Evolutionary conservation across 2,888 invertebrate genomes (phyloP).

Genomic region (Nomada ruficornis): DNA sequence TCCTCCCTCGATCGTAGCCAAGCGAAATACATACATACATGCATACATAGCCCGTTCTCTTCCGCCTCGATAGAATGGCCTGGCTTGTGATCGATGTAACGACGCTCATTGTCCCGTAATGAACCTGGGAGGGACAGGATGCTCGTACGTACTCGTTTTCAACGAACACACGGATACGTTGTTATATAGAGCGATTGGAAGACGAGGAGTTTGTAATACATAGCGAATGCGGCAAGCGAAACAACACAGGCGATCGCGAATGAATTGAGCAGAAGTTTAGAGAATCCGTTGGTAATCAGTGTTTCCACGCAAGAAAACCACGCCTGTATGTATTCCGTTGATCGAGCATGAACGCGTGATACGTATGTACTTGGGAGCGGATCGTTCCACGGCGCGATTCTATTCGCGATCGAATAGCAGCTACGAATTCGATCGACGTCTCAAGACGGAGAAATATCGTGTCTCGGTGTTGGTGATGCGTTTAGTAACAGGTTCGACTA

Average conservation of each 20-base stretch:
- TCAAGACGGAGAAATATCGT: slow-evolving; percentile 3
- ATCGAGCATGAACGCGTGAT: not conserved
- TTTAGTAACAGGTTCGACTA: slow-evolving; percentile 5
- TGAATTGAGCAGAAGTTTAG: not conserved
- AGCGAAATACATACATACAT: slow-evolving; percentile 29
- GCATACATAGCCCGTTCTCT: slow-evolving; percentile 52
- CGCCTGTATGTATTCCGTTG: not conserved
- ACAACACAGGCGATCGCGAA: not conserved
- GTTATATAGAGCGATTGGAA: not conserved
- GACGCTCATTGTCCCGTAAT: slow-evolving; percentile 82
- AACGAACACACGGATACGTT: not conserved
- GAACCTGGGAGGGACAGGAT: slow-evolving; percentile 83
- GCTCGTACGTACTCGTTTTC: slow-evolving; percentile 61
- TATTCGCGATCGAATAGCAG: not conserved
- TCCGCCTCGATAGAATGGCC: slow-evolving; percentile 67
- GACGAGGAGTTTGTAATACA: too few species aligned
- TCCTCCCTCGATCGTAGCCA: slow-evolving; percentile 27
- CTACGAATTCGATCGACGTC: not conserved
- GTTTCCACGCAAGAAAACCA: not conserved
- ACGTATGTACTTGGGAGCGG: not conserved
- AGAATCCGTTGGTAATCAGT: not conserved
- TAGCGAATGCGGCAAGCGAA: too few species aligned
- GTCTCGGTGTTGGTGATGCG: not conserved
- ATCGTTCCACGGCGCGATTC: not conserved
- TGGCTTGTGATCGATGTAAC: slow-evolving; percentile 78